Evolutionary conservation across 1,140 invertebrate genomes (phyloP), one percentile per base, ranked within the genome.

Genomic region (Aphidius gifuensis): DNA sequence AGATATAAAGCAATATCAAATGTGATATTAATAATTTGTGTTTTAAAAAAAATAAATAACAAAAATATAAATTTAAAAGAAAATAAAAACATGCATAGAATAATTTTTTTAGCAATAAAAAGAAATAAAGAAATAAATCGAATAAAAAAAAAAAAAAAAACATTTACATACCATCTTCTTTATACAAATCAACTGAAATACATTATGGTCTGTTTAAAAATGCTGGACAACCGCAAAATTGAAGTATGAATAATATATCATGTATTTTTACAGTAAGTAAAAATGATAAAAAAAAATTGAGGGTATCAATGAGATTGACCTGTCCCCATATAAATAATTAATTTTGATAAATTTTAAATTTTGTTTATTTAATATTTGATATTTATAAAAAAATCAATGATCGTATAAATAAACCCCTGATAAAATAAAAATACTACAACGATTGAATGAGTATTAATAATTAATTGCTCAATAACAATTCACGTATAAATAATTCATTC

Each of bases 101-200:
- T 68, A 71, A 56, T 73, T 61, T 68, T 58, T 61, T 63, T 64
- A 69, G 16, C 45, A 63, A 61, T 51, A 43, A 46, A 69, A 71
- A 68, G 62, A 62, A 75, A 72, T 71, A 70, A 73, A 75, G 74
- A 74, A 65, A 70, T n/a, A 54, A 63, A 61, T 51, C 21, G 45
- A 70, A 71, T 69, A 63, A 62, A 75, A 73, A 72, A 70, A 73
- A 75, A 74, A 74, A 66, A 66, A 69, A 74, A 55, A 69, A 65
- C 67, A 73, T 74, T 74, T 76, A 76, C 74, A 76, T 76, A 76
- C 74, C 74, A 76, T 76, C 74, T 74, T 76, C 74, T 76, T 76
- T 74, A 76, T 72, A 76, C 72, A 76, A 76, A 76, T 76, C 73
- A 76, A 76, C 74, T 76, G 74, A 76, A 76, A 76, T 74, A 73